Percentiles rank a stretch among this genome's conserved stretches.
Evolutionary conservation across 2,797 vertebrate species (phyloP).

Genomic region (Eulemur rubriventer): DNA sequence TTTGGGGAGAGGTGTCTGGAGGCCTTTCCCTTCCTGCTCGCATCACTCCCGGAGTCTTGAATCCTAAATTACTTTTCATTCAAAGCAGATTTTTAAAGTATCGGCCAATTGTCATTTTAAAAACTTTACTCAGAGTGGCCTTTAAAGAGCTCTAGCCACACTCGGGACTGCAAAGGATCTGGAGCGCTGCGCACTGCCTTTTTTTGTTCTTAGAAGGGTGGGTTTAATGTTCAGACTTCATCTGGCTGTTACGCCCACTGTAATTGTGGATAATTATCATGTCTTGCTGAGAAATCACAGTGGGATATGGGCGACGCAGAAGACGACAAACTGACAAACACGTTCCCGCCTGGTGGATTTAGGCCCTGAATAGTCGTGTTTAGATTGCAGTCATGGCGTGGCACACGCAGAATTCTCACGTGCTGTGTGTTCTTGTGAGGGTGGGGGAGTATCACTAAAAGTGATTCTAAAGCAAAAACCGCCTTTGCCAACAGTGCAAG

Average conservation of each 20-base stretch:
- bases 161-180: neutral
- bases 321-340: neutral
- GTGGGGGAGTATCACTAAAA: neutral
- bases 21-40: slow-evolving; percentile 20
- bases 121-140: neutral
- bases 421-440: neutral
- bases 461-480: neutral
- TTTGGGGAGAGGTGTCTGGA: slow-evolving; percentile 2
- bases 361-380: neutral
- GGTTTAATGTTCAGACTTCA: neutral
- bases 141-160: neutral
- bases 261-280: slow-evolving; percentile 24
- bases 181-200: rapidly evolving
- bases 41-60: neutral
- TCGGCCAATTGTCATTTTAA: neutral
- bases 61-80: neutral
- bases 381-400: neutral
- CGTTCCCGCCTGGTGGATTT: neutral
- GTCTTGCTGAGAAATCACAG: slow-evolving; percentile 42
- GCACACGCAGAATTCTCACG: neutral
- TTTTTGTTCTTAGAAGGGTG: slow-evolving; percentile 17
- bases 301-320: neutral
- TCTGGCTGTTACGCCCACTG: neutral
- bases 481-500: neutral
- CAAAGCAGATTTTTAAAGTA: neutral